Conservation (phyloP, 2,113 vertebrate species). For the Apodemus speciosus region DNA sequence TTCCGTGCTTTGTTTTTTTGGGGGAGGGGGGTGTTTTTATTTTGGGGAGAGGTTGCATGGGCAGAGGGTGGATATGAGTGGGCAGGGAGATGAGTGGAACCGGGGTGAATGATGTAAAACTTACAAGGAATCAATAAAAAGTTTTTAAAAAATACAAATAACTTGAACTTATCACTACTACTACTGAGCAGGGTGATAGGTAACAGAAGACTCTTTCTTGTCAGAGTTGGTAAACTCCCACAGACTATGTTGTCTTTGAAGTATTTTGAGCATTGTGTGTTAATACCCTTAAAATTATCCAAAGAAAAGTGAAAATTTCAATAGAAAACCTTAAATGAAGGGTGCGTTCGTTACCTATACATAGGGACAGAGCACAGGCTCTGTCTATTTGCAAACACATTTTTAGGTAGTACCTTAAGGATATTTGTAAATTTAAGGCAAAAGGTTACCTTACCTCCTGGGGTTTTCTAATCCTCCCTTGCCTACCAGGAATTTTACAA, state of each 20-base stretch:
- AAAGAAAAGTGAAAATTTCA: conserved; percentile 34
- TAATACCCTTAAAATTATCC: conserved; percentile 34
- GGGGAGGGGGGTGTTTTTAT: not conserved
- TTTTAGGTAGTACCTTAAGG: conserved; percentile 15
- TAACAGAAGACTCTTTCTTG: not conserved
- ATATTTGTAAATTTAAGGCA: conserved; percentile 20
- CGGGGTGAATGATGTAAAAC: not conserved
- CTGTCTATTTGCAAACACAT: conserved; percentile 31
- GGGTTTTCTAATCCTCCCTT: conserved; percentile 58
- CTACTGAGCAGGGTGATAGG: not conserved
- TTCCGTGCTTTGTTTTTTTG: not conserved
- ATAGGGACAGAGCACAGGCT: not conserved
- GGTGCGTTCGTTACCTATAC: not conserved
- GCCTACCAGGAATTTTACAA: conserved; percentile 37
- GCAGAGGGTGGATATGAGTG: not conserved
- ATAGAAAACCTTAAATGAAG: not conserved
- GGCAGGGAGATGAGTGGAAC: not conserved
- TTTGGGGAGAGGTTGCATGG: not conserved
- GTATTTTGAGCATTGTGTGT: conserved; percentile 45
- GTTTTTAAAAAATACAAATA: not conserved
- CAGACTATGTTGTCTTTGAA: conserved; percentile 47
- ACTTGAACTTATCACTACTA: conserved; percentile 22
- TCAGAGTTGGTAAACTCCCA: not conserved
- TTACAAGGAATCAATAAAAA: not conserved
- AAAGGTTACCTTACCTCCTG: conserved; percentile 48